Base-by-base conservation (phyloP, 2,888 invertebrate genomes). In the Coelopa pilipes region DNA sequence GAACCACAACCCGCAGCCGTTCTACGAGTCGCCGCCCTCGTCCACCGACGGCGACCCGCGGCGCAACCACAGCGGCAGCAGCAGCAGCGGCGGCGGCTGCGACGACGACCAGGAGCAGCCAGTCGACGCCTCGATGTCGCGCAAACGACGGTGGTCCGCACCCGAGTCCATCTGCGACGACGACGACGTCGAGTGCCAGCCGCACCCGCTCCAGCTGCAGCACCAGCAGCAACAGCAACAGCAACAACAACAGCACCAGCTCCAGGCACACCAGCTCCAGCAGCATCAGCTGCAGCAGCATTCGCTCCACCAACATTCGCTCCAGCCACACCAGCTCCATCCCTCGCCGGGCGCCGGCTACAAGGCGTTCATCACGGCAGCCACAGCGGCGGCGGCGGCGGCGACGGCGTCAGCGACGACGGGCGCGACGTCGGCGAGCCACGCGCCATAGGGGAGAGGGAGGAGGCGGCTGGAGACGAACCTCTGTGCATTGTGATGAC, bases 91-190 rank as follows among this genome's bases (percentile, higher is more conserved):
- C 73, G 57, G 10, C 53, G 49, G 53, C 19, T 12, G 49, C 21
- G 34, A 19, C 13, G 50, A 60, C 63, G 59, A 75, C 76, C 79
- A 77, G 74, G 68, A 77, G 75, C 74, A 80, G 60, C 77, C 79
- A 50, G 76, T 79, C 50, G 83, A 82, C 70, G 82, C 81, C 67
- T 79, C 82, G 5, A 72, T 80, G 73, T 83, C 84, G 47, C 88
- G 84, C 24, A 85, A 84, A 76, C 79, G 85, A 76, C 84, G 89
- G 67, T 89, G 89, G 89, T 89, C 89, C 24, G 89, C 89, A 60
- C 89, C 89, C 1, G 89, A 89, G 77, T 88, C 88, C 79, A 88
- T 88, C 79, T 86, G 87, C 79, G 88, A 88, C 79, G 88, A 87
- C 68, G 81, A 82, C 70, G 80, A 81, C 70, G 78, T 77, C 67